These are phyloP conservation scores for Anguilla obscura DNA, from an alignment of 2,797 vertebrate species.

Conservation along the genomic window DNA sequence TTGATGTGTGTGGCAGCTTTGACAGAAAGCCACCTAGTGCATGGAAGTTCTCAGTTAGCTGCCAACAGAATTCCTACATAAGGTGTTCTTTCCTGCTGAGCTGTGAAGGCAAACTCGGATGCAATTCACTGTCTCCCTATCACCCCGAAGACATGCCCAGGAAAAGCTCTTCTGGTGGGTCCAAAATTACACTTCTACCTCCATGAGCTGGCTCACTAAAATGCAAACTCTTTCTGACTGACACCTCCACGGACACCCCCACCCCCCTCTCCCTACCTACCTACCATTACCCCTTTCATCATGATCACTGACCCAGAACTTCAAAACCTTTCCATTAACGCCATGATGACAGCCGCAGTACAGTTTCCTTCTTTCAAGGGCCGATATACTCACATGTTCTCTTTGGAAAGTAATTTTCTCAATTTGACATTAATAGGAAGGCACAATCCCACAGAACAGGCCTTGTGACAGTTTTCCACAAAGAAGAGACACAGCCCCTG, in stretches of 20 bases:
- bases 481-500: not conserved
- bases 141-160: not conserved
- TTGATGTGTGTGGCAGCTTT: too few relatives aligned
- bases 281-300: not conserved
- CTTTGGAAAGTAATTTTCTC: not conserved
- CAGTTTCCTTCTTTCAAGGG: not conserved
- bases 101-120: not conserved
- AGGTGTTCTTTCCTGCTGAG: not conserved
- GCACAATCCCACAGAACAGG: not conserved
- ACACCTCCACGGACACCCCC: not conserved
- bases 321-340: not conserved
- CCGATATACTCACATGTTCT: not conserved
- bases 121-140: not conserved
- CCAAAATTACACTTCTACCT: not conserved
- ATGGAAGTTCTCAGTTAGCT: not conserved
- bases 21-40: not conserved
- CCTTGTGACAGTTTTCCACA: not conserved
- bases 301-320: not conserved
- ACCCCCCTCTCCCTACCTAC: not conserved
- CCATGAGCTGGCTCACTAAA: not conserved
- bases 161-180: not conserved
- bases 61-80: not conserved
- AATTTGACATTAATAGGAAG: not conserved
- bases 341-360: not conserved
- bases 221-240: not conserved